These are phyloP conservation scores for Oryzias melastigma DNA, from an alignment of 2,113 vertebrate species.

Conservation along the genomic window DNA sequence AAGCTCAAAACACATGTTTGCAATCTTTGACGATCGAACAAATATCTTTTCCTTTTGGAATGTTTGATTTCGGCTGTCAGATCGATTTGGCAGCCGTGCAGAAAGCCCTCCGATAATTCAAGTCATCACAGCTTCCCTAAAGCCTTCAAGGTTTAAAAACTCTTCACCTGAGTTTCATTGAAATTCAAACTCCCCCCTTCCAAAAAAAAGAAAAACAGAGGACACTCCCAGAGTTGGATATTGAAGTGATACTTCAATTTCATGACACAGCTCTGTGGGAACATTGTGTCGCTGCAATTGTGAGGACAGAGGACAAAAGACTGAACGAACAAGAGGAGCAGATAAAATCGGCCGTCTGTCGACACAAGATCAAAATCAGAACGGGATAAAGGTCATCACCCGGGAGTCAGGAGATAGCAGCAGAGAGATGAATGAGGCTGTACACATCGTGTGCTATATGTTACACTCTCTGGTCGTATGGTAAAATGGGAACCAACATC, in stretches of 20 bases:
- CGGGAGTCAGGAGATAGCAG: slow-evolving; percentile 4
- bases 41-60: slow-evolving; percentile 9
- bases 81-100: slow-evolving; percentile 9
- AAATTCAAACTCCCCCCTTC: no score
- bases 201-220: slow-evolving; percentile 7
- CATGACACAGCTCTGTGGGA: slow-evolving; percentile 13
- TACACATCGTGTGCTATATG: slow-evolving; percentile 1
- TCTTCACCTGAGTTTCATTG: no score
- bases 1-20: slow-evolving; percentile 7
- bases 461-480: background rate
- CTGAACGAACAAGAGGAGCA: slow-evolving; percentile 1
- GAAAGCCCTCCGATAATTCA: background rate
- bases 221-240: slow-evolving; percentile 15
- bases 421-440: slow-evolving; percentile 17
- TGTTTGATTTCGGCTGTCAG: slow-evolving; percentile 17
- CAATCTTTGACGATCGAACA: slow-evolving; percentile 18
- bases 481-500: background rate
- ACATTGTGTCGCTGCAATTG: slow-evolving; percentile 26
- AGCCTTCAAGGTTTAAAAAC: no score
- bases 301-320: slow-evolving; percentile 12
- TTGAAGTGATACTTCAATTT: slow-evolving; percentile 17
- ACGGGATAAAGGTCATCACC: slow-evolving; percentile 20
- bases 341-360: background rate
- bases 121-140: no score
- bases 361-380: slow-evolving; percentile 10